phyloP scores from a whole-genome alignment of 2,113 vertebrate species.

The Monopterus albus region DNA sequence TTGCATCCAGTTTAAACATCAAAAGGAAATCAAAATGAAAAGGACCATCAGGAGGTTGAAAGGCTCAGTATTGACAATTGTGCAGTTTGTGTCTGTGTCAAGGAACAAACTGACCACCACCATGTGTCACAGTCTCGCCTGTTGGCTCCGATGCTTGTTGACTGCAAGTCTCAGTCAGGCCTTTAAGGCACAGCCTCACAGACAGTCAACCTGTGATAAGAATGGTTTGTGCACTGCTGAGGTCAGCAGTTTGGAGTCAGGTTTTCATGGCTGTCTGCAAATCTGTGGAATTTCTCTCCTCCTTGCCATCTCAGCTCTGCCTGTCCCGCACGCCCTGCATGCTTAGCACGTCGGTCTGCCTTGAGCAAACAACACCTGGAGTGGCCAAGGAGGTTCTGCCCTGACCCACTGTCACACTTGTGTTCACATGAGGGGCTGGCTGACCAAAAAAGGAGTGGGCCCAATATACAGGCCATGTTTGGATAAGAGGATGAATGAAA shows the following conservation, averaged over 20 bases:
- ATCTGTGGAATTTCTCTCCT: conserved; percentile 81
- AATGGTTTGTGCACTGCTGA: conserved; percentile 59
- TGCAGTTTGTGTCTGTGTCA: conserved; percentile 3
- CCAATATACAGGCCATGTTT: conserved; percentile 32
- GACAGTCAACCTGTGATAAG: conserved; percentile 45
- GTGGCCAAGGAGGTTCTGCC: conserved; percentile 7
- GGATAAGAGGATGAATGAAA: conserved; percentile 36
- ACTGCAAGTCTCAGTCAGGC: conserved; percentile 47
- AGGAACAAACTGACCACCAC: conserved; percentile 6
- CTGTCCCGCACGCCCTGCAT: conserved; percentile 30
- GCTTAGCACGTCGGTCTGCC: conserved; percentile 39
- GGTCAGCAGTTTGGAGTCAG: conserved; percentile 66
- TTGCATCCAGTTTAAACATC: too few species aligned
- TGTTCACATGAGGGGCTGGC: conserved; percentile 38
- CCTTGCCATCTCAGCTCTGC: conserved; percentile 61
- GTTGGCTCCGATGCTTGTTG: conserved; percentile 62
- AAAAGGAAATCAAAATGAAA: neutral
- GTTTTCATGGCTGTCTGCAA: conserved; percentile 60
- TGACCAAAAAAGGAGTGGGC: conserved; percentile 35
- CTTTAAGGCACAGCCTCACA: conserved; percentile 49
- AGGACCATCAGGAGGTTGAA: neutral
- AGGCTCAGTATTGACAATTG: neutral
- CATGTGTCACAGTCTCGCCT: conserved; percentile 38
- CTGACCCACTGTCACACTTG: conserved; percentile 52
- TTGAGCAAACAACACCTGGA: conserved; percentile 61